Conservation (phyloP, 2,113 vertebrate species). For the Peromyscus polionotus region DNA sequence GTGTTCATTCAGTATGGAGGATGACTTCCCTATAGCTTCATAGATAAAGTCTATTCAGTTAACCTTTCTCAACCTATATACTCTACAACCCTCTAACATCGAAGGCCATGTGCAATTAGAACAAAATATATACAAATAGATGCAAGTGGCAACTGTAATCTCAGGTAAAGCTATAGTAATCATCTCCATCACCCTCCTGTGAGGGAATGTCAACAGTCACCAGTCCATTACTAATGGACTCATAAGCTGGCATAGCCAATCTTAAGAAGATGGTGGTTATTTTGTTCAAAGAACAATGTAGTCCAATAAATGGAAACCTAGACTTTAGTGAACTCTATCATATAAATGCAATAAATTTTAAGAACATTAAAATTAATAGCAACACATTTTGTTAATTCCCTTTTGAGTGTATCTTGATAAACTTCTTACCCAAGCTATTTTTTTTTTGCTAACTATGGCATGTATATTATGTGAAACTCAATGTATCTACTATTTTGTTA, state of each 20-base stretch:
- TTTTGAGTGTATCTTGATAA: background rate
- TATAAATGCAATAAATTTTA: background rate
- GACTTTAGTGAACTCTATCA: background rate
- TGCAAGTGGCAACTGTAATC: background rate
- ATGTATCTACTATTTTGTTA: background rate
- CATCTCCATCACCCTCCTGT: background rate
- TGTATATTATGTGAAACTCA: background rate
- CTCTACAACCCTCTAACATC: background rate
- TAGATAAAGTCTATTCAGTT: background rate
- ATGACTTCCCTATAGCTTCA: background rate
- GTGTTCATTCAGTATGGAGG: no score
- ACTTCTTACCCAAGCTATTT: background rate
- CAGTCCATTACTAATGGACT: background rate
- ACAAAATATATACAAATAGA: background rate
- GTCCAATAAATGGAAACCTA: no score
- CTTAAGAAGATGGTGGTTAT: background rate
- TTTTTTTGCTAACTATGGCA: background rate
- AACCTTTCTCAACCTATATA: background rate
- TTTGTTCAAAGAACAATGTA: background rate
- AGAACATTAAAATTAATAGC: background rate
- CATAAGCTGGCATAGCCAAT: background rate
- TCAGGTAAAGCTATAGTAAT: background rate
- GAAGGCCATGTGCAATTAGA: background rate
- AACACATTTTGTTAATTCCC: background rate
- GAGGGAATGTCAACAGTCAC: background rate